phyloP scores from a whole-genome alignment of 64 coral and sea anemone genomes.

The Anthopleura sola region DNA sequence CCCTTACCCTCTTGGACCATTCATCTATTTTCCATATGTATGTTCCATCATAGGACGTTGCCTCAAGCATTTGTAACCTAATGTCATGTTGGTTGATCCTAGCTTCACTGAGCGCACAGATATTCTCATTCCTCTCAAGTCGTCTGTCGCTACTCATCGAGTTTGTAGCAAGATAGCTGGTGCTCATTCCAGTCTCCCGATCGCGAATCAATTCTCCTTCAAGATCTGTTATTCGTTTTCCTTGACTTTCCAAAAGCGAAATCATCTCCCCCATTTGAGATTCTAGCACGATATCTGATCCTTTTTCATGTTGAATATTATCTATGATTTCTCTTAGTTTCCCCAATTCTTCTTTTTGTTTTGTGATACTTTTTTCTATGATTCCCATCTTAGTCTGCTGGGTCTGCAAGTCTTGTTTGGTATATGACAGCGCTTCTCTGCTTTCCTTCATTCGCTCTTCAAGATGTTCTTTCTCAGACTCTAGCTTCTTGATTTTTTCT shows the following conservation, averaged over 20 bases:
- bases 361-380: background rate
- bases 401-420: slow-evolving; percentile 3
- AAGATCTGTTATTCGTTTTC: background rate
- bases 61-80: slow-evolving; percentile 36
- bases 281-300: background rate
- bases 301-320: background rate
- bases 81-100: slow-evolving; percentile 36
- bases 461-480: slow-evolving; percentile 3
- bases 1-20: slow-evolving; percentile 12
- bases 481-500: background rate
- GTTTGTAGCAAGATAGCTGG: background rate
- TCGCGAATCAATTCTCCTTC: background rate
- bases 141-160: background rate
- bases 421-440: background rate
- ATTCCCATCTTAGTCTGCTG: background rate
- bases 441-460: background rate
- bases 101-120: slow-evolving; percentile 23
- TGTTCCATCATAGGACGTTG: slow-evolving; percentile 36
- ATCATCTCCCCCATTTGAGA: background rate
- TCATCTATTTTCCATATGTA: slow-evolving; percentile 57
- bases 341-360: background rate
- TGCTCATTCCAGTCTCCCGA: background rate
- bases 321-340: background rate
- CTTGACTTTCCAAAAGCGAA: background rate
- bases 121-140: slow-evolving; percentile 26